phyloP scores from a whole-genome alignment of 1,140 invertebrate genomes.

The Cherax quadricarinatus region DNA sequence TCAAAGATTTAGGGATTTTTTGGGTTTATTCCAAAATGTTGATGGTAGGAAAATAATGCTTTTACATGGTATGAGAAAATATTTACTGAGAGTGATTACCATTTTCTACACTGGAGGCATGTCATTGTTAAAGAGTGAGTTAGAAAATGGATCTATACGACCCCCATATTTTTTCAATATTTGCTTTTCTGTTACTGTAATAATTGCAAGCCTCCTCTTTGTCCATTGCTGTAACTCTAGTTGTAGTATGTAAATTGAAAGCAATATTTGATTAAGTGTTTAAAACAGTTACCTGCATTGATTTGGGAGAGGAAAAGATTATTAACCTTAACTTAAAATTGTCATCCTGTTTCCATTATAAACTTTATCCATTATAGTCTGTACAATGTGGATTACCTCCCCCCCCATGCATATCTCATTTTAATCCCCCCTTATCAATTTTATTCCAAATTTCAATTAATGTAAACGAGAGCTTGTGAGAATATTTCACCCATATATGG shows the following conservation, averaged over 20 bases:
- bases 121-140: not conserved
- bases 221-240: slow-evolving; percentile 28
- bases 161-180: not conserved
- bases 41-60: not conserved
- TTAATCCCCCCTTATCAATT: not conserved
- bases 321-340: not conserved
- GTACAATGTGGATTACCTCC: not conserved
- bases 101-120: not conserved
- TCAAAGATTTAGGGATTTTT: not conserved
- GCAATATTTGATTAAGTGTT: slow-evolving; percentile 39
- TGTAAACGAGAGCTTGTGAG: not conserved
- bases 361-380: not conserved
- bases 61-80: not conserved
- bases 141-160: slow-evolving; percentile 13
- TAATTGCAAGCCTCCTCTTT: slow-evolving; percentile 17
- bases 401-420: not conserved
- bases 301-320: slow-evolving; percentile 31
- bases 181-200: slow-evolving; percentile 23
- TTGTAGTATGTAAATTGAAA: slow-evolving; percentile 37
- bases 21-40: not conserved
- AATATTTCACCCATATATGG: not conserved
- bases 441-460: not conserved
- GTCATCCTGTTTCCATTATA: not conserved
- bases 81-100: not conserved
- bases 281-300: not conserved